Conservation (phyloP, 2,888 invertebrate genomes). For the Hesperia comma region DNA sequence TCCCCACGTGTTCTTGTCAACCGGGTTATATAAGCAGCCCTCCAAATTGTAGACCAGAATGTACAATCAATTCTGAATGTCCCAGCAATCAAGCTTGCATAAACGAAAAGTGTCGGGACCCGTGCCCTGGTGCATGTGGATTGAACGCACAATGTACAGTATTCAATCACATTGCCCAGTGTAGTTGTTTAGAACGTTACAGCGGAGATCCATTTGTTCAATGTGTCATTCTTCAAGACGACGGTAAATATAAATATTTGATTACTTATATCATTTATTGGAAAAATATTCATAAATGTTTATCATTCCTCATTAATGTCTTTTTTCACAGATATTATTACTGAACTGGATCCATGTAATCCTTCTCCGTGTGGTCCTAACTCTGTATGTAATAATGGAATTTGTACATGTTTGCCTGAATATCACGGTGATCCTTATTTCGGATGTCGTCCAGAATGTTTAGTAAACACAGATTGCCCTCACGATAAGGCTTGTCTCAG, state of each 20-base stretch:
- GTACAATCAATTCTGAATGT: conserved; percentile 88
- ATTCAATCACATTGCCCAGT: conserved; percentile 86
- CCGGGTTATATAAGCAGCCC: conserved; percentile 85
- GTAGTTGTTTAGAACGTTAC: conserved; percentile 82
- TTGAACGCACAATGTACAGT: conserved; percentile 83
- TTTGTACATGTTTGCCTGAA: conserved; percentile 88
- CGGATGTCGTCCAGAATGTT: conserved; percentile 92
- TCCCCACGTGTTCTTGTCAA: conserved; percentile 85
- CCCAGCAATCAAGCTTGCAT: conserved; percentile 86
- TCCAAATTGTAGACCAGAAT: conserved; percentile 88
- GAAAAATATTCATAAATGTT: conserved; percentile 21
- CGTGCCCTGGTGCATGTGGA: conserved; percentile 88
- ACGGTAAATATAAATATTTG: conserved; percentile 54
- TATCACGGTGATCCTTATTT: conserved; percentile 91
- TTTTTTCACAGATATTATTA: conserved; percentile 53
- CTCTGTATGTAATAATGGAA: conserved; percentile 87
- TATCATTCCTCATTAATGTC: not conserved
- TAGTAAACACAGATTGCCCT: conserved; percentile 88
- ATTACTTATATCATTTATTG: not conserved
- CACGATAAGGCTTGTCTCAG: conserved; percentile 87
- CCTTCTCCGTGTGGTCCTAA: conserved; percentile 89
- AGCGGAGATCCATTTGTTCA: conserved; percentile 85
- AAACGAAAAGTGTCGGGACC: conserved; percentile 86
- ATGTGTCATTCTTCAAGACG: conserved; percentile 64
- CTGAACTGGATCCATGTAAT: conserved; percentile 83